These are phyloP conservation scores for Lacerta agilis DNA, from an alignment of 2,797 vertebrate genomes.

Conservation along the genomic window DNA sequence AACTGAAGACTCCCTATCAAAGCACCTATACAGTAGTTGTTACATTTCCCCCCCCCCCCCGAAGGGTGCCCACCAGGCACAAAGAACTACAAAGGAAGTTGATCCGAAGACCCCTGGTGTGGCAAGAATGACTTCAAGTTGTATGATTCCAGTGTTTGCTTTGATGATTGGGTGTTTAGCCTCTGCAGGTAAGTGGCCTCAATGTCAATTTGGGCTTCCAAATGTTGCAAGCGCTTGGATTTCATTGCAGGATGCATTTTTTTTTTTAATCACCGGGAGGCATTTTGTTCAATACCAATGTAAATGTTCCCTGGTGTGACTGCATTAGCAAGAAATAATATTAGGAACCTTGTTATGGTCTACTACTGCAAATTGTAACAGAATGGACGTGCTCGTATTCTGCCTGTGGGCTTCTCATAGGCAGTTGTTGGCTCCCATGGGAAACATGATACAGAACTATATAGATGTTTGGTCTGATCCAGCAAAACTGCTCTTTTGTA, in stretches of 20 bases:
- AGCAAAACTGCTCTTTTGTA: not conserved
- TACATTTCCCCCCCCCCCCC: slow-evolving; percentile 32
- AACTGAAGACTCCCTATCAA: slow-evolving; percentile 61
- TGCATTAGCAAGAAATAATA: not conserved
- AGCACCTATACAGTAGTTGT: slow-evolving; percentile 9
- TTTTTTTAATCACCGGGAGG: slow-evolving; percentile 12
- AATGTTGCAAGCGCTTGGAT: slow-evolving; percentile 39
- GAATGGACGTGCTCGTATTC: not conserved
- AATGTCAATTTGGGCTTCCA: slow-evolving; percentile 29
- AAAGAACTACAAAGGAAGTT: slow-evolving; percentile 56
- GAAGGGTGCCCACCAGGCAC: slow-evolving; percentile 42
- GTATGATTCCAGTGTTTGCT: slow-evolving; percentile 63
- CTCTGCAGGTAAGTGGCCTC: slow-evolving; percentile 70
- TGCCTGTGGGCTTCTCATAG: not conserved
- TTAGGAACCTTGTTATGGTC: not conserved
- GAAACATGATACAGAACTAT: not conserved
- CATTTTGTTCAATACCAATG: slow-evolving; percentile 27
- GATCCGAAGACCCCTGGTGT: slow-evolving; percentile 35
- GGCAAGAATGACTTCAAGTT: slow-evolving; percentile 69
- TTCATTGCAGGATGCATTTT: slow-evolving; percentile 40
- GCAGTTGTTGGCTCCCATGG: not conserved
- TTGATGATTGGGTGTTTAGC: slow-evolving; percentile 73
- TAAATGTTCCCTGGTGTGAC: not conserved
- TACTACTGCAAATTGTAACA: not conserved
- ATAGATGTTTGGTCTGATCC: not conserved